Base-by-base conservation (phyloP, 2,113 vertebrate genomes). In the Pedionomus torquatus region DNA sequence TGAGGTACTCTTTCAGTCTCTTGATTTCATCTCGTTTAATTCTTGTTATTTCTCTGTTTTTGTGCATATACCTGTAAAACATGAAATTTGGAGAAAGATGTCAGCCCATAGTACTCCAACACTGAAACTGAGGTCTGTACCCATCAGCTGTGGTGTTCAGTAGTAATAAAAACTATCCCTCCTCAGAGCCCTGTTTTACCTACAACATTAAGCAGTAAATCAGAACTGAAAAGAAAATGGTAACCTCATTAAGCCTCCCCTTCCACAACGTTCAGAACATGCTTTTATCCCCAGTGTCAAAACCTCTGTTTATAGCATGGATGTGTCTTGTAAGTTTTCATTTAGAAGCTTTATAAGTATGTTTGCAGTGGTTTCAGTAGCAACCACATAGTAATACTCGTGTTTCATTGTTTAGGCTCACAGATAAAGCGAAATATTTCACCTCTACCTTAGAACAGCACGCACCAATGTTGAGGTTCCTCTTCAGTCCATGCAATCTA, bases 11-110 rank as follows among this genome's bases (percentile, higher is more conserved):
- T 95, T 99, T 99, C 52, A 99, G 98, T 95, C 99, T 98, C 95
- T 99, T 99, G 98, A 99, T 99, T 97, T 99, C 99, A 97, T 99
- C 99, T 43, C 99, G 98, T 96, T 99, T 99, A 97, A 99, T 99
- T 97, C 99, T 98, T 89, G 99, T 99, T 97, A 99, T 98, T 96
- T 99, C 99, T 96, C 99, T 98, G 98, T 99, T 99, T 98, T 98
- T 99, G 97, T 99, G 99, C 99, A 99, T 99, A 92, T 99, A 99
- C 87, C 99, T 99, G 83, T 81, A 52, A 97, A 88, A 95, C 63
- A 94, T 16, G 49, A 96, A 96, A 92, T 51, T 89, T 1, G 72
- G 15, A 89, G 83, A 75, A 46, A 8, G 25, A 8, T 3, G 5
- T 95, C 54, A 97, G 78, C 60, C 21, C 3, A 25, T 0, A 43